phyloP scores from a whole-genome alignment of 1,140 invertebrate species.

The Brachionus calyciflorus region DNA sequence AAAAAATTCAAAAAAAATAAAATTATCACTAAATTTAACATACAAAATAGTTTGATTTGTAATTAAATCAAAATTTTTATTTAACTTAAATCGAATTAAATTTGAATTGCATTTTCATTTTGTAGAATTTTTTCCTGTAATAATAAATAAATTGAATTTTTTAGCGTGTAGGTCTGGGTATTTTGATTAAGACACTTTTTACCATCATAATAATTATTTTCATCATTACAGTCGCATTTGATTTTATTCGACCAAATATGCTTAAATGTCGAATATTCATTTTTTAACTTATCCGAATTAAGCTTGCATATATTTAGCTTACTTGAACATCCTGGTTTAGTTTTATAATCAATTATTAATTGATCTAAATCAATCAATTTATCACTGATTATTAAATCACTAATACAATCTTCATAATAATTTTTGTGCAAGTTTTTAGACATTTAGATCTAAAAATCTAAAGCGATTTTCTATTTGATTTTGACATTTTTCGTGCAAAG shows the following conservation, averaged over 20 bases:
- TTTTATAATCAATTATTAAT: conserved; percentile 80
- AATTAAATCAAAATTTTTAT: neutral
- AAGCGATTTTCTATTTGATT: conserved; percentile 86
- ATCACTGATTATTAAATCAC: conserved; percentile 81
- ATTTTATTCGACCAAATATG: conserved; percentile 11
- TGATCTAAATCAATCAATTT: conserved; percentile 83
- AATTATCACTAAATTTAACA: conserved; percentile 13
- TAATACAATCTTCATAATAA: conserved; percentile 85
- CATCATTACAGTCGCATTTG: conserved; percentile 28
- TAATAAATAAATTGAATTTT: neutral
- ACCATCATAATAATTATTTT: neutral
- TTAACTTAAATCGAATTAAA: neutral
- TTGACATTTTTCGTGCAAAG: conserved; percentile 67
- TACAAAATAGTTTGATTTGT: conserved; percentile 11
- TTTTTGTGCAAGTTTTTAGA: conserved; percentile 71
- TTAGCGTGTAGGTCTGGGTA: neutral
- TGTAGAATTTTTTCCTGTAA: conserved; percentile 14
- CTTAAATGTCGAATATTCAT: conserved; percentile 61
- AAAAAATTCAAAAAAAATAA: conserved; percentile 13
- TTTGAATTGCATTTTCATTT: neutral
- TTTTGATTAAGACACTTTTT: neutral
- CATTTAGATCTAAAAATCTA: conserved; percentile 88
- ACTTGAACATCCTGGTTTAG: conserved; percentile 78
- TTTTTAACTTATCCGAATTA: conserved; percentile 69
- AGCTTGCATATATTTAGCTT: conserved; percentile 77